Evolutionary conservation across 2,888 invertebrate species (phyloP), one percentile per base, ranked within the genome.

Genomic region (Brachylomia viminalis): DNA sequence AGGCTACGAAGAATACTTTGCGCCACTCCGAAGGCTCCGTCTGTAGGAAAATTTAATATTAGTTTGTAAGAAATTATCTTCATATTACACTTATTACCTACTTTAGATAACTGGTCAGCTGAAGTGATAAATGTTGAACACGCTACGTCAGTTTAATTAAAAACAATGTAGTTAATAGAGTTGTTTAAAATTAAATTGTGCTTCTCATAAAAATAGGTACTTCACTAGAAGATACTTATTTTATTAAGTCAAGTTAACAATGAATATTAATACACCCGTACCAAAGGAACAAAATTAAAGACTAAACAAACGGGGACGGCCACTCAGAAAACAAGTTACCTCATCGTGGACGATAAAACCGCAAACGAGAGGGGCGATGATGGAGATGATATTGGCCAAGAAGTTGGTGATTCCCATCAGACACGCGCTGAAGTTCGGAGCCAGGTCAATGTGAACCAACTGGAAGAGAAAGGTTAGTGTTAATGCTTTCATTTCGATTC

Each of bases 391-490:
- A 90, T 98, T 98, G 0, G 98, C 98, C 30, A 97, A 94, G 80
- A 98, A 98, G 93, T 98, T 98, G 6, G 98, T 98, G 86, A 98
- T 97, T 6, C 98, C 98, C 98, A 98, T 98, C 82, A 98, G 93
- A 2, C 97, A 97, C 0, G 98, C 98, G 11, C 98, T 98, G 93
- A 98, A 98, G 92, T 98, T 98, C 0, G 98, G 98, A 20, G 98
- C 98, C 86, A 98, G 94, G 92, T 98, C 98, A 70, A 98, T 98
- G 89, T 98, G 98, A 87, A 98, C 98, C 52, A 97, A 97, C 96
- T 97, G 97, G 0, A 91, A 91, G 8, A 65, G 17, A 33, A 52
- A 49, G n/a, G 13, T 11, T 0, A 52, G 13, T 59, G 2, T 1
- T 30, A 30, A 45, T 11, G 27, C 23, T 10, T 15, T 30, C 4